Conservation (phyloP, 2,113 vertebrate species). For the Archocentrus centrarchus region DNA sequence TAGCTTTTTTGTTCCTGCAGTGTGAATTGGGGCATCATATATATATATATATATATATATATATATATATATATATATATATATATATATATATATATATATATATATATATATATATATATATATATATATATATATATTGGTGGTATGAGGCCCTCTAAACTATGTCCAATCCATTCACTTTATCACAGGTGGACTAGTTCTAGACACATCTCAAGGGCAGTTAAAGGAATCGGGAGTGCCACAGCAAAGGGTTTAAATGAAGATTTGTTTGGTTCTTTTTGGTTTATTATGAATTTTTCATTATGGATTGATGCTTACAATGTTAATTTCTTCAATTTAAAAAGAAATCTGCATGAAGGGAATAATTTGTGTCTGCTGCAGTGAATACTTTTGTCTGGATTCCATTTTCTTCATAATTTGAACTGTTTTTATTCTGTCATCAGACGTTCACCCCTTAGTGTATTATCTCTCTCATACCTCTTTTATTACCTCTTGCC, state of each 20-base stretch:
- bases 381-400: background rate
- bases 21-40: background rate
- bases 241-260: background rate
- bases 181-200: background rate
- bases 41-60: background rate
- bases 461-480: no score
- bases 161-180: background rate
- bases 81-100: background rate
- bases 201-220: background rate
- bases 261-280: no score
- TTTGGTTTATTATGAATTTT: background rate
- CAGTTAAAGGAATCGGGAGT: background rate
- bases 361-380: background rate
- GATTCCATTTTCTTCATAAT: background rate
- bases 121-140: background rate
- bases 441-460: background rate
- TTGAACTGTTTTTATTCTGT: background rate
- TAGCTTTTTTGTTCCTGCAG: background rate
- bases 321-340: background rate
- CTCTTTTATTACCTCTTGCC: background rate
- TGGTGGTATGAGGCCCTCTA: background rate
- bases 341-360: background rate
- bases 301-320: background rate
- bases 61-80: no score
- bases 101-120: accelerated